Evolutionary conservation across 2,797 vertebrate species (phyloP).

Genomic region (Agapornis canus): DNA sequence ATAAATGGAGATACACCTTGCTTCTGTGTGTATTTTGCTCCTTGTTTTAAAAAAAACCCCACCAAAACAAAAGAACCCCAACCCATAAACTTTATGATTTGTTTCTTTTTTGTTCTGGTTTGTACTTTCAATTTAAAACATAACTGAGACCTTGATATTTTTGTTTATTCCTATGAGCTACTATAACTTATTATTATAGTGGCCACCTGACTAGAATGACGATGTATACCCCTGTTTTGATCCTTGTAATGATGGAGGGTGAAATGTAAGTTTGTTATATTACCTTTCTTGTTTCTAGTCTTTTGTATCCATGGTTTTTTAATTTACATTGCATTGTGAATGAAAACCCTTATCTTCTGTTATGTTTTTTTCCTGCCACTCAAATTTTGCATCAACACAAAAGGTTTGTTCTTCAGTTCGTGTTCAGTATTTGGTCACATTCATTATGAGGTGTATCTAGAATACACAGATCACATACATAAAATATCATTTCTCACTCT

Average conservation of each 20-base stretch:
- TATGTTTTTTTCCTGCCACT: slow-evolving; percentile 60
- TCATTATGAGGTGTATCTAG: slow-evolving; percentile 51
- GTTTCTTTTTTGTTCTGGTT: not conserved
- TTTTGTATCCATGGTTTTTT: slow-evolving; percentile 64
- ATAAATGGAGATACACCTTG: not conserved
- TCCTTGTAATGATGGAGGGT: slow-evolving; percentile 41
- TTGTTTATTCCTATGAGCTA: slow-evolving; percentile 9
- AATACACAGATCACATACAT: slow-evolving; percentile 45
- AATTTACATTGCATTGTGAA: slow-evolving; percentile 65
- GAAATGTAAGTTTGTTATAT: slow-evolving; percentile 54
- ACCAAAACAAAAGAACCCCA: not conserved
- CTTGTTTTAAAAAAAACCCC: rapidly evolving
- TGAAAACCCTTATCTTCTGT: slow-evolving; percentile 60
- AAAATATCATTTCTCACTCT: slow-evolving; percentile 37
- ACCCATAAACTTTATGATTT: not conserved
- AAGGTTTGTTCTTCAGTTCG: slow-evolving; percentile 61
- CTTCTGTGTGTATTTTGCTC: not conserved
- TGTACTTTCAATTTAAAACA: slow-evolving; percentile 1
- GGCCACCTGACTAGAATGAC: slow-evolving; percentile 45
- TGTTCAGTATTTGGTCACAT: slow-evolving; percentile 64
- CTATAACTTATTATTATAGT: slow-evolving; percentile 42
- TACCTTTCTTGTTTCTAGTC: slow-evolving; percentile 59
- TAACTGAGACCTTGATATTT: not conserved
- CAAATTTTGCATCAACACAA: slow-evolving; percentile 64
- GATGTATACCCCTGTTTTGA: slow-evolving; percentile 56